Conservation (phyloP, 2,113 vertebrate genomes). For the Rissa tridactyla region DNA sequence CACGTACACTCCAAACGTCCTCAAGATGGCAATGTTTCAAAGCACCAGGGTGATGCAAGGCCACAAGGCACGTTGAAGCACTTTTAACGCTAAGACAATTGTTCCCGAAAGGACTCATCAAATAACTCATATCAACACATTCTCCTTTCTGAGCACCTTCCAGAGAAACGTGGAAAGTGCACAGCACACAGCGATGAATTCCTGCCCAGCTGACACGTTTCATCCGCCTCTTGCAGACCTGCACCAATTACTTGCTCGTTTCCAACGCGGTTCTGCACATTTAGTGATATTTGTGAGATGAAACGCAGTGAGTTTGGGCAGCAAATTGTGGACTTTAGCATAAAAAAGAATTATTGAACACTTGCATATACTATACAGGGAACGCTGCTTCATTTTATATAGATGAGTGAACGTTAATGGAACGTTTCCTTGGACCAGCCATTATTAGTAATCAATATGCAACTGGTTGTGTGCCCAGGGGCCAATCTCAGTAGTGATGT, state of each 20-base stretch:
- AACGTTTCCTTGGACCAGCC: not conserved
- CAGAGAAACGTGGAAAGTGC: not conserved
- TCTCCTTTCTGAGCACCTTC: not conserved
- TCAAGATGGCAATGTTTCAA: constrained; percentile 51
- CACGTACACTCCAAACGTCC: not conserved
- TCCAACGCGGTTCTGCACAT: not conserved
- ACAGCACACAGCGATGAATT: not conserved
- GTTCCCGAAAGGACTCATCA: not conserved
- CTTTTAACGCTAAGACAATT: not conserved
- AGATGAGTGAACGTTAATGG: not conserved
- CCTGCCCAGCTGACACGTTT: not conserved
- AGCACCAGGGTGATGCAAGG: not conserved
- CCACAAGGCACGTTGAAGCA: not conserved
- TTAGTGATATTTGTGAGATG: not conserved
- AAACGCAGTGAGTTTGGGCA: not conserved
- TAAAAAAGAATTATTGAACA: not conserved
- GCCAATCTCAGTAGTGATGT: not conserved
- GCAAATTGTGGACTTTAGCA: not conserved
- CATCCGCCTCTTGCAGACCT: not conserved
- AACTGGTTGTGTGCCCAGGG: not conserved
- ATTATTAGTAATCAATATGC: not conserved
- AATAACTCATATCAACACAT: not conserved
- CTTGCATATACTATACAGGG: not conserved
- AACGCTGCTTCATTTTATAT: not conserved
- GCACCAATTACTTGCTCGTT: not conserved